Base-by-base conservation (phyloP, 2,888 invertebrate species). In the Nyleta sp. region DNA sequence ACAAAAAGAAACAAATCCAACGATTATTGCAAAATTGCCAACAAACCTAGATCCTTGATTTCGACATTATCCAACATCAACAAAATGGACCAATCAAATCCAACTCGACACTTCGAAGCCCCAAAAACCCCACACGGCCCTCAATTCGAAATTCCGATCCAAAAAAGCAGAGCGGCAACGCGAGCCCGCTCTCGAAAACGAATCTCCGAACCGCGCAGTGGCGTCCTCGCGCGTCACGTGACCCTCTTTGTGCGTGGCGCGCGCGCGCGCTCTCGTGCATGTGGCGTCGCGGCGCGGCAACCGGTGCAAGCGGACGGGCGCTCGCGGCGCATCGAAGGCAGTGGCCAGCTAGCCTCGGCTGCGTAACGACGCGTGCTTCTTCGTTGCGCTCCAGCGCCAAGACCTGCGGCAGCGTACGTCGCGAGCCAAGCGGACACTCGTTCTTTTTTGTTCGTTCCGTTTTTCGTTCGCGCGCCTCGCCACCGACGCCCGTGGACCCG, bases 301-400 rank as follows among this genome's bases (percentile, higher is more conserved):
- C 52, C 52, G 65, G 65, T 31, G 52, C 18, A 24, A 42, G 15
- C 31, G 18, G 40, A 11, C 40, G 52, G 20, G 50, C 40, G 0
- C 28, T 50, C 28, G 42, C 28, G 44, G 59, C 50, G 42, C 42
- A 38, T 18, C 20, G 35, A 24, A 55, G 77, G 38, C 80, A 80
- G 81, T 78, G 78, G 80, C 81, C 70, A 78, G 81, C 74, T 64
- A 80, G 78, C 74, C 67, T 80, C 72, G 72, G 80, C 77, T 77
- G 75, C 73, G 72, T 73, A 28, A 68, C 31, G 65, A 72, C 73
- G 71, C 33, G 60, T 72, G n/a, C 7, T 53, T 80, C 50, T 72
- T 10, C 8, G 13, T 13, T 31, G 62, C 44, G 71, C 44, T 7
- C 50, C 57, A 55, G 46, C 38, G 71, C 13, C 31, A 31, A 42